Evolutionary conservation across 2,113 vertebrate genomes (phyloP).

Genomic region (Stercorarius parasiticus): DNA sequence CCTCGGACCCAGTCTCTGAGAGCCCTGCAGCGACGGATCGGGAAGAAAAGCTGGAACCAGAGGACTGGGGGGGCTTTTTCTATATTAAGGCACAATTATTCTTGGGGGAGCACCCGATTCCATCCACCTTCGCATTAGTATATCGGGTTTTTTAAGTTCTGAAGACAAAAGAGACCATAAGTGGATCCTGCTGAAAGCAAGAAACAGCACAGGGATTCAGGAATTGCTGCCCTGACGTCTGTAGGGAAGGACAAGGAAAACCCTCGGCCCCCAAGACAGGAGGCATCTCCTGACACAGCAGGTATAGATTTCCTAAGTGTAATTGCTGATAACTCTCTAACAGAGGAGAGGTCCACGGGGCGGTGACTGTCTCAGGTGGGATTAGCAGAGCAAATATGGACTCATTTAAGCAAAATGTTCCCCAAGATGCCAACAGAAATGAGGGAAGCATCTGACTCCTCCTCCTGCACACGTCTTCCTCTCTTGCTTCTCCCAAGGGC

Average conservation of each 20-base stretch:
- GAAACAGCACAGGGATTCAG: not conserved
- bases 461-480: not conserved
- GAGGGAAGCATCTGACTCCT: rapidly evolving
- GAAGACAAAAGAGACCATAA: not conserved
- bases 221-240: not conserved
- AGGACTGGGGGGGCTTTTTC: not conserved
- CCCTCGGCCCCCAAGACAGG: not conserved
- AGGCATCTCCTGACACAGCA: not conserved
- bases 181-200: not conserved
- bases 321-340: not conserved
- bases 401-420: not conserved
- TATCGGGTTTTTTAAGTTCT: not conserved
- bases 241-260: not conserved
- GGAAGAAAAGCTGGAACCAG: not conserved
- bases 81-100: not conserved
- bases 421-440: not conserved
- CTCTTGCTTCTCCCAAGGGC: not conserved
- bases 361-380: not conserved
- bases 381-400: not conserved
- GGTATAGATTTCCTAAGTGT: not conserved
- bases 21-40: rapidly evolving
- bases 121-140: not conserved
- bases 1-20: rapidly evolving
- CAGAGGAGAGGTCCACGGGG: not conserved
- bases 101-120: not conserved